phyloP scores from a whole-genome alignment of 2,113 vertebrate species.

The Microcebus ravelobensis region DNA sequence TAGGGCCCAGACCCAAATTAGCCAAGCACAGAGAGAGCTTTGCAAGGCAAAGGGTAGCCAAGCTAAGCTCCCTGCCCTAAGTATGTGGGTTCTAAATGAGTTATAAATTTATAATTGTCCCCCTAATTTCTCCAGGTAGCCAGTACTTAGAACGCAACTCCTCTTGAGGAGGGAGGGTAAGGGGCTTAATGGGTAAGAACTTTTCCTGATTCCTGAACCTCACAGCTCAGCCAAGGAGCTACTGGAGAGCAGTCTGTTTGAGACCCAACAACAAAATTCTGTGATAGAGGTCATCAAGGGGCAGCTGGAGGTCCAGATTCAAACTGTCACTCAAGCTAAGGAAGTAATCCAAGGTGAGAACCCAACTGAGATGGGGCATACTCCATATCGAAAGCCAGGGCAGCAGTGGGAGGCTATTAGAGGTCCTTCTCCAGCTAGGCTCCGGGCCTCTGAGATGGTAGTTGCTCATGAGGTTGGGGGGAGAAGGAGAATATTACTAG shows the following conservation, averaged over 20 bases:
- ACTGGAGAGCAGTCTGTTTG: slow-evolving; percentile 87
- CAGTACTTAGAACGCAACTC: neutral
- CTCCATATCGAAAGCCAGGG: neutral
- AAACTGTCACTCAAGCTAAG: slow-evolving; percentile 87
- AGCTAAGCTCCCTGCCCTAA: neutral
- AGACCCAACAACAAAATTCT: slow-evolving; percentile 85
- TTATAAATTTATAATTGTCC: neutral
- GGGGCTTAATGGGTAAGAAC: neutral
- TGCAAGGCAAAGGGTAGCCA: neutral
- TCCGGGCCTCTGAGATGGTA: neutral
- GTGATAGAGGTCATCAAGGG: slow-evolving; percentile 84
- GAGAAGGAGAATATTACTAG: neutral
- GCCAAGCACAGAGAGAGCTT: neutral
- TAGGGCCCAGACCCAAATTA: slow-evolving; percentile 67
- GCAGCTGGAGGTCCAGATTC: slow-evolving; percentile 87
- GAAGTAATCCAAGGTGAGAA: slow-evolving; percentile 88
- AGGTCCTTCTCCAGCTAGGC: neutral
- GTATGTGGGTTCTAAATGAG: neutral
- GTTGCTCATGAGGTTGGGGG: neutral
- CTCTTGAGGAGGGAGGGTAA: slow-evolving; percentile 33
- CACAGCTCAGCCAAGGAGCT: slow-evolving; percentile 84
- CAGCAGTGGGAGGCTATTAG: neutral
- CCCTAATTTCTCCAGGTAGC: neutral
- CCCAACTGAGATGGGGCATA: neutral
- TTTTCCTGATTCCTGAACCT: slow-evolving; percentile 46